Base-by-base conservation (phyloP, 2,888 invertebrate genomes). In the Cynaeus angustus region DNA sequence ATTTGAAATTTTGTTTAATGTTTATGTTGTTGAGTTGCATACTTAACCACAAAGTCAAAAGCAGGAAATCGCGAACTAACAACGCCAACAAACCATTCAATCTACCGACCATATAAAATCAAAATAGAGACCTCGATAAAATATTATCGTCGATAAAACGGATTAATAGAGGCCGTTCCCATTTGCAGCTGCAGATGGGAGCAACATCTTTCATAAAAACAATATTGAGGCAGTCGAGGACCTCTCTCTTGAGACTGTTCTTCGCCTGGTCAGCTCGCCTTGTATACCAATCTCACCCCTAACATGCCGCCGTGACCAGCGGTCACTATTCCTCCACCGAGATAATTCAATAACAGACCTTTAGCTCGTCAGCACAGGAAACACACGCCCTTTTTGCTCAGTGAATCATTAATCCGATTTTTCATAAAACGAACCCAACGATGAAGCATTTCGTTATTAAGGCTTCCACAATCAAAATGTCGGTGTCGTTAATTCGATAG, bases 331-430 rank as follows among this genome's bases (percentile, higher is more conserved):
- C 21, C 82, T 82, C 83, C 81, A 81, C 78, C 76, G 76, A 76
- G 82, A 75, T 84, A 84, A 84, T 84, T 83, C 81, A 82, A 84
- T 84, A 83, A 84, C 73, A 69, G 77, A 75, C 79, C 79, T 79
- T 81, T 79, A 77, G 79, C 71, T 74, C 73, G 74, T 75, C 74
- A 70, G 66, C 66, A 48, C 46, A 50, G 59, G 43, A 59, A 59
- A 12, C 56, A 21, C 33, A 13, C 38, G 30, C 48, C 56, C 50
- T 45, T 48, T 65, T 68, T 33, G 50, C 58, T 48, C 56, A 48
- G 45, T 59, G 65, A 69, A 52, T 69, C 69, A 69, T 69, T 68
- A 62, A 68, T 68, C 41, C 26, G 59, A 68, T 58, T 67, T 58
- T 13, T 50, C 21, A 28, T 12, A 50, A 45, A 45, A 45, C 21